Conservation (phyloP, 2,888 invertebrate species). For the Tortrix viridana region DNA sequence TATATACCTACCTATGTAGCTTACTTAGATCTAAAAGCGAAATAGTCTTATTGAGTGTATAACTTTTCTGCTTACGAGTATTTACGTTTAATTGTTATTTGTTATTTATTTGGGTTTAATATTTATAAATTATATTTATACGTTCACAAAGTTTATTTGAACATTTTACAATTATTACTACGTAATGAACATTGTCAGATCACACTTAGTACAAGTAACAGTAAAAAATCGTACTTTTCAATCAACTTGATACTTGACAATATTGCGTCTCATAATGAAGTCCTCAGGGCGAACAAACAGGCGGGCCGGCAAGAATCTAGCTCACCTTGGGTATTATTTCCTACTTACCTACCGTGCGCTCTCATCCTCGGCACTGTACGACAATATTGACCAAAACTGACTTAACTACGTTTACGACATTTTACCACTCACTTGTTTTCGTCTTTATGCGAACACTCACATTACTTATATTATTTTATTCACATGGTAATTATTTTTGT, state of each 20-base stretch:
- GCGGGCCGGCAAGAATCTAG: constrained; percentile 67
- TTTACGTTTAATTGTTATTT: too few relatives aligned
- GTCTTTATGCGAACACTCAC: not conserved
- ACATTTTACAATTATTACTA: too few relatives aligned
- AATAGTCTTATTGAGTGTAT: too few relatives aligned
- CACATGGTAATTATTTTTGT: not conserved
- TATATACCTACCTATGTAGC: too few relatives aligned
- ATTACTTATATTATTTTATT: not conserved
- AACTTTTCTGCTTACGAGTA: too few relatives aligned
- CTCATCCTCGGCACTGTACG: constrained; percentile 40
- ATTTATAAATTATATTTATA: too few relatives aligned
- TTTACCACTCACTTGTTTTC: constrained; percentile 24
- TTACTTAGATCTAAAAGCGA: too few relatives aligned
- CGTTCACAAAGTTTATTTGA: too few relatives aligned
- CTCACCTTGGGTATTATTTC: constrained; percentile 79
- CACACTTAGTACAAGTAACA: too few relatives aligned
- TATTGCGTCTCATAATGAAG: constrained; percentile 53
- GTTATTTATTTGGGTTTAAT: too few relatives aligned
- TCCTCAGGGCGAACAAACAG: constrained; percentile 60
- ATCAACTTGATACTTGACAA: constrained; percentile 36
- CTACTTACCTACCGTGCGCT: constrained; percentile 65
- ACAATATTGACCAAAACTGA: constrained; percentile 37
- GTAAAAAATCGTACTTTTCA: constrained; percentile 24
- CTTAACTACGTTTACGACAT: not conserved
- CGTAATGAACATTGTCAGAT: too few relatives aligned